A percentile compares a stretch with the other conserved stretches of the same genome.
These are phyloP conservation scores for Ageneiosus marmoratus DNA, from an alignment of 2,113 vertebrate species.

Conservation along the genomic window DNA sequence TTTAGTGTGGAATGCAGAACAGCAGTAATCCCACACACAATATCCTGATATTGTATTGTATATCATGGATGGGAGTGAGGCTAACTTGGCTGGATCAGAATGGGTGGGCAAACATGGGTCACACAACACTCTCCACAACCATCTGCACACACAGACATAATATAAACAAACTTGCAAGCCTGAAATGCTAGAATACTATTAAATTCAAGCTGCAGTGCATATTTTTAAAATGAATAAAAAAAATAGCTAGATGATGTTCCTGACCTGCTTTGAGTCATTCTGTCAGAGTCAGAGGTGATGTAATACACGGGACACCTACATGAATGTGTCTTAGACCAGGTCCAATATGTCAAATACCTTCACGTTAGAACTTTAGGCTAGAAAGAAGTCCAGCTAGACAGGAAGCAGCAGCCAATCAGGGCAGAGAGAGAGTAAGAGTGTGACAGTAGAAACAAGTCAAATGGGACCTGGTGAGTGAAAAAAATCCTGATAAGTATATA, in stretches of 20 bases:
- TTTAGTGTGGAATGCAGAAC: slow-evolving; percentile 34
- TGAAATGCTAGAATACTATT: neutral
- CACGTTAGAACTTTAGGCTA: neutral
- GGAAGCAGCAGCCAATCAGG: neutral
- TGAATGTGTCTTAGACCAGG: neutral
- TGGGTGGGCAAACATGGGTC: slow-evolving; percentile 39
- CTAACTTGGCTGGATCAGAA: slow-evolving; percentile 14
- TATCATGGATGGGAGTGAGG: slow-evolving; percentile 32
- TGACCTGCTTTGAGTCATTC: neutral
- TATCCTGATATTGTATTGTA: slow-evolving; percentile 29
- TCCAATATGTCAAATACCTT: neutral
- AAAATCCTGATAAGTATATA: neutral
- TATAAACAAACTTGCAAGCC: slow-evolving; percentile 27
- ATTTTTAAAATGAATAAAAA: neutral
- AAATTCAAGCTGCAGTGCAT: neutral
- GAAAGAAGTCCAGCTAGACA: neutral
- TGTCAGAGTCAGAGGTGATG: neutral
- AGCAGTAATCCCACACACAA: slow-evolving; percentile 31
- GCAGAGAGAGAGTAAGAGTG: neutral
- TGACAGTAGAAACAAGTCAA: neutral
- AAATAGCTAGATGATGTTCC: neutral
- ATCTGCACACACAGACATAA: slow-evolving; percentile 33
- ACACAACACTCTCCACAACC: slow-evolving; percentile 23
- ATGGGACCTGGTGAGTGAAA: no score
- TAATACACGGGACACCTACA: neutral